Evolutionary conservation across 2,113 vertebrate genomes (phyloP).

Genomic region (Eudyptes chrysolophus): DNA sequence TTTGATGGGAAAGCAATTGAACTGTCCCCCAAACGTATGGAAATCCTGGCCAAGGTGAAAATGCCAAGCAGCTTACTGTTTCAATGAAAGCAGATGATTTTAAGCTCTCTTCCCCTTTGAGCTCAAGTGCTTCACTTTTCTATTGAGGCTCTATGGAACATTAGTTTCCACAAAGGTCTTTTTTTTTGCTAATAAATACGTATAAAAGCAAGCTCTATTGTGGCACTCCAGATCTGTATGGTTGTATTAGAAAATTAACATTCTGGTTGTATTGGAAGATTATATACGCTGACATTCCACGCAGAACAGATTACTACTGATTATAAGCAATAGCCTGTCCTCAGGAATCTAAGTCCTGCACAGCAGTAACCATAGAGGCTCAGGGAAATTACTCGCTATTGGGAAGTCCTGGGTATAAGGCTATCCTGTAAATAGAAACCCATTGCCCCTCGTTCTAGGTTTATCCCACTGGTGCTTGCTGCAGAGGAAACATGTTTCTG

Average conservation of each 20-base stretch:
- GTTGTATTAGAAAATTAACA: conserved; percentile 22
- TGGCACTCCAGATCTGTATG: neutral
- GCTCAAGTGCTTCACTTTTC: conserved; percentile 19
- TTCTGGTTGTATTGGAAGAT: conserved; percentile 18
- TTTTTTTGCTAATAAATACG: neutral
- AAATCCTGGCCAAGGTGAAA: neutral
- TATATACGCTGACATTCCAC: neutral
- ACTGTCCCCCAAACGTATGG: neutral
- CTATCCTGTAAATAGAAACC: neutral
- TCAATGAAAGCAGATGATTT: conserved; percentile 12
- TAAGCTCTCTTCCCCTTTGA: neutral
- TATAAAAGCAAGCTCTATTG: conserved; percentile 1
- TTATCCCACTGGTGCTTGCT: neutral
- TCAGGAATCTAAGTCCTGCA: neutral
- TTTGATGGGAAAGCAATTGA: neutral
- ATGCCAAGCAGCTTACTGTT: conserved; percentile 32
- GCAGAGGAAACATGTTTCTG: neutral
- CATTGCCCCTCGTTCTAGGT: neutral
- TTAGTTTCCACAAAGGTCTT: neutral
- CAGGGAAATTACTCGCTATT: rapidly evolving
- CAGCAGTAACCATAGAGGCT: neutral
- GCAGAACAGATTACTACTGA: neutral
- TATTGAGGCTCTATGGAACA: neutral
- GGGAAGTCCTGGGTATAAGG: neutral
- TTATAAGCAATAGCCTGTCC: neutral